Percentiles rank a stretch among this genome's conserved stretches.
Evolutionary conservation across 2,113 vertebrate species (phyloP).

Genomic region (Pseudorasbora parva): DNA sequence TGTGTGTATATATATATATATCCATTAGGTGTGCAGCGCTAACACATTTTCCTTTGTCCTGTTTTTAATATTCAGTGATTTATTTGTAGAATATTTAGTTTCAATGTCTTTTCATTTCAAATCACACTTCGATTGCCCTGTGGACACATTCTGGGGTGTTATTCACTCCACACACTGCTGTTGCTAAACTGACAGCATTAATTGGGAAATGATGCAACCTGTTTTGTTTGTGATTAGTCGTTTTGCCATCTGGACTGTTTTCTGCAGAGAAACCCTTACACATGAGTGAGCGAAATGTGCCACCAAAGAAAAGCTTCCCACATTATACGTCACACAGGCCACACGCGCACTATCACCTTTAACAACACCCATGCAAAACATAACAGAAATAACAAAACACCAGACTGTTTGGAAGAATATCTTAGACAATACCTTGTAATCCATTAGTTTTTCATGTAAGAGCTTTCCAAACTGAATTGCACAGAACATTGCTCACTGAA

Average conservation of each 20-base stretch:
- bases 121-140: conserved; percentile 21
- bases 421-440: neutral
- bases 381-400: neutral
- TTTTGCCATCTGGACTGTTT: conserved; percentile 60
- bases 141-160: conserved; percentile 14
- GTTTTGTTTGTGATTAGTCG: conserved; percentile 63
- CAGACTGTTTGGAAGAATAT: neutral
- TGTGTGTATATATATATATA: conserved; percentile 8
- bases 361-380: conserved; percentile 14
- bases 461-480: no score
- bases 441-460: neutral
- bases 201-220: conserved; percentile 58
- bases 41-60: neutral
- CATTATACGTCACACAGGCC: conserved; percentile 34
- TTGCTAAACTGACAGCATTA: conserved; percentile 53
- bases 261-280: conserved; percentile 45
- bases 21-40: neutral
- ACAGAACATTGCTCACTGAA: no score
- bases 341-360: neutral
- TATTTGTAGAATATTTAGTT: conserved; percentile 20
- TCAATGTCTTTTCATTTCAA: conserved; percentile 24
- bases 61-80: neutral
- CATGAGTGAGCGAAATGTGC: conserved; percentile 41
- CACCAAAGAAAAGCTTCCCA: conserved; percentile 30
- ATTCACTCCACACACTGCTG: conserved; percentile 47